Conservation (phyloP, 1,140 invertebrate genomes). For the Penaeus japonicus region DNA sequence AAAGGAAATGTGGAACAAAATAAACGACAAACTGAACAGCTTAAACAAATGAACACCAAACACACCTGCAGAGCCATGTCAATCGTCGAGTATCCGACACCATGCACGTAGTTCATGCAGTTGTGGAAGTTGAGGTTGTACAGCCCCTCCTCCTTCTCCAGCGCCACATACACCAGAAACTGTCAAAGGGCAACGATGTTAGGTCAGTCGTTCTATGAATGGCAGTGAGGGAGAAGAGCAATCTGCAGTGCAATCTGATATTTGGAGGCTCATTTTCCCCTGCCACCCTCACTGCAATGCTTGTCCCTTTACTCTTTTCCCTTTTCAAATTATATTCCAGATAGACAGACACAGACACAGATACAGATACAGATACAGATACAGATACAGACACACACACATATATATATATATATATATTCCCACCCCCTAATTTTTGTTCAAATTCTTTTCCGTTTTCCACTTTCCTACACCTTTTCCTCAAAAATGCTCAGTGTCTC, state of each 20-base stretch:
- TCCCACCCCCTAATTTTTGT: neutral
- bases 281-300: too few species aligned
- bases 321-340: too few species aligned
- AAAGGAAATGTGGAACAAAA: too few species aligned
- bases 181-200: slow-evolving; percentile 65
- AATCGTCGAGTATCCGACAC: slow-evolving; percentile 65
- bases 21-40: too few species aligned
- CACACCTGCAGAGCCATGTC: slow-evolving; percentile 72
- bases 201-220: neutral
- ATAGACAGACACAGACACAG: too few species aligned
- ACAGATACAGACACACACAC: too few species aligned
- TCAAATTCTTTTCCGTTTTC: neutral
- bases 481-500: slow-evolving; percentile 13
- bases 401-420: too few species aligned
- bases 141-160: slow-evolving; percentile 83
- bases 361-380: too few species aligned
- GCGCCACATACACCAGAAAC: slow-evolving; percentile 85
- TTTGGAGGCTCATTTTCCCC: neutral
- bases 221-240: slow-evolving; percentile 28
- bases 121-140: slow-evolving; percentile 97
- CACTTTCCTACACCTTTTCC: neutral
- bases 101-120: slow-evolving; percentile 78
- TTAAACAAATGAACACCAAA: too few species aligned
- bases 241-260: neutral
- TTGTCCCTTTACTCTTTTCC: too few species aligned